Base-by-base conservation (phyloP, 2,797 vertebrate genomes). In the Champsocephalus gunnari region DNA sequence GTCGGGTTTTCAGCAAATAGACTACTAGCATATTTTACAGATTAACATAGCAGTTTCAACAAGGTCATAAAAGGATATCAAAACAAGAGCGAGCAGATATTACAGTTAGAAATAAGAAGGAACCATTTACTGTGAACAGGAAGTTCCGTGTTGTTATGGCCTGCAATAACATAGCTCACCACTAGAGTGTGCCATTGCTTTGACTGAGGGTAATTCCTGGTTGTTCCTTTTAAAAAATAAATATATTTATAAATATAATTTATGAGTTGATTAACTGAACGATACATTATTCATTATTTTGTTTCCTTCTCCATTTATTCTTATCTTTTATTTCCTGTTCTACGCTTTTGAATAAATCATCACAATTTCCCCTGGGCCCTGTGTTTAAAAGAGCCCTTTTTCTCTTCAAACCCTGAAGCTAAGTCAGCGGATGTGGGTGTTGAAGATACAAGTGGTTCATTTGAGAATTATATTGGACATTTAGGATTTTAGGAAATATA, bases 51-150 rank as follows among this genome's bases (percentile, higher is more conserved):
- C 1, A 28, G 19, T 3, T 5, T 44, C 3, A 45, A 1, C 3
- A 1, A 3, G 21, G 21, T 9, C 4, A 9, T 3, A 2, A 13
- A 60, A 7, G 3, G 1, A 1, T 1, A 1, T 0, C 8, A 41
- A 64, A n/a, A 21, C 6, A n/a, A 17, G 5, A n/a, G 17, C 0
- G 1, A 5, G 12, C 7, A 0, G 3, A 3, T 28, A 7, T 41
- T 12, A 24, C 53, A n/a, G 50, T 5, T 45, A 61, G 53, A 73
- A 58, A 47, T 3, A 24, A 24, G 12, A 12, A 43, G 28, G 43
- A 64, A 51, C 53, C 43, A n/a, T 64, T 0, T 5, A n/a, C 51
- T 14, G n/a, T 38, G 12, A 59, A 71, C 66, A 80, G 84, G 68
- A 84, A 82, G 65, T 84, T 66, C 69, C 63, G 75, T 49, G 74